Evolutionary conservation across 2,797 vertebrate genomes (phyloP).

Genomic region (Lemur catta): DNA sequence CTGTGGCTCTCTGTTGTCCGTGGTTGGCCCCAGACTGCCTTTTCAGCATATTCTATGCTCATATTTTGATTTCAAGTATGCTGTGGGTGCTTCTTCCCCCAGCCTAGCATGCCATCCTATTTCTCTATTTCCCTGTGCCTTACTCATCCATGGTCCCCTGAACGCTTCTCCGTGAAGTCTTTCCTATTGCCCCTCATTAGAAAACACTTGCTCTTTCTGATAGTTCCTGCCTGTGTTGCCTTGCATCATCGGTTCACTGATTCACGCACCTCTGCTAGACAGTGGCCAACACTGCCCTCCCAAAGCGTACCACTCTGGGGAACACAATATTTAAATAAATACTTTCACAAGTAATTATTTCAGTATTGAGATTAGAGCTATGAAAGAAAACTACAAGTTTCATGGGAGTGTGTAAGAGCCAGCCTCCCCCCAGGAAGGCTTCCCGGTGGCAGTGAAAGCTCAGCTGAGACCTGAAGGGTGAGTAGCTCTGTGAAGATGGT

Average conservation of each 20-base stretch:
- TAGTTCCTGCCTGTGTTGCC: background rate
- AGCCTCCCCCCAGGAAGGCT: background rate
- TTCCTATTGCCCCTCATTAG: background rate
- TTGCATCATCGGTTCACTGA: background rate
- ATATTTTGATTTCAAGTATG: background rate
- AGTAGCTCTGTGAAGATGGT: background rate
- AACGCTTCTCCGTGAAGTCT: background rate
- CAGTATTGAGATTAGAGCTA: background rate
- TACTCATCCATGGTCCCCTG: no score
- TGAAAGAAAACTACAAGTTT: background rate
- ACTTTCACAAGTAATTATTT: background rate
- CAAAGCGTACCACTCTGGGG: background rate
- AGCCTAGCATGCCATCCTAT: accelerated
- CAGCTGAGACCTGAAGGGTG: background rate
- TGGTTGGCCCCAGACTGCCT: background rate
- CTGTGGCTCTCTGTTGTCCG: background rate
- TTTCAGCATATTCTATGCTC: background rate
- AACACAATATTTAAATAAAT: background rate
- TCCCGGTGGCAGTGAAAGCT: background rate
- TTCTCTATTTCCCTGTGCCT: background rate
- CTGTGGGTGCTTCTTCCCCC: background rate
- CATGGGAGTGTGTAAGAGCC: background rate
- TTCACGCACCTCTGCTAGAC: background rate
- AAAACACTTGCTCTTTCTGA: background rate
- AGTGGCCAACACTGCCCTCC: no score